Base-by-base conservation (phyloP, 2,797 vertebrate species). In the Scleropages formosus region DNA sequence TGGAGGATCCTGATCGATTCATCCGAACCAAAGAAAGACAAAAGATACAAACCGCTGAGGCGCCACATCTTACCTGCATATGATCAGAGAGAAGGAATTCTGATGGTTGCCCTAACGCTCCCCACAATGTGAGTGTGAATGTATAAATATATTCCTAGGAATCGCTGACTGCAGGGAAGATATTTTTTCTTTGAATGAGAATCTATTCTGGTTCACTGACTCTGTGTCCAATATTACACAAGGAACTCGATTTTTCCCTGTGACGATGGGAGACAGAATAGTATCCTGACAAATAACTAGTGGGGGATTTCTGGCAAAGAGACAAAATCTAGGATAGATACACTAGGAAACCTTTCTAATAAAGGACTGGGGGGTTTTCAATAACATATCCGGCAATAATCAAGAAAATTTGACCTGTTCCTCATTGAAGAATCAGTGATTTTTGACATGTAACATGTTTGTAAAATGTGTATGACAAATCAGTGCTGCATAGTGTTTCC, bases 281-380 rank as follows among this genome's bases (percentile, higher is more conserved):
- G 51, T 16, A 60, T 74, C 26, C 58, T 69, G 26, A 60, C 46
- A 69, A 69, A 63, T 51, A 78, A 44, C 47, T 69, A 49, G 8
- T 46, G 65, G 13, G 51, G 74, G 74, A 82, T 77, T 74, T 64
- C 76, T 82, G 78, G 73, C 75, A 84, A 80, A 82, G 81, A 79
- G 80, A 81, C 74, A 74, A 75, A 74, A 75, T 74, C 44, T 44
- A 56, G 31, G 26, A 75, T 58, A 78, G 73, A 62, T 74, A 65
- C 62, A 16, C 31, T 67, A 62, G 59, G 77, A 80, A 74, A 47
- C 65, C 74, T 62, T 26, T 44, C 16, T n/a, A 10, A 72, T 46
- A 44, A 59, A 27, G 70, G 56, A 59, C 31, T 24, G 3, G 26
- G 12, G 12, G 56, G 18, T n/a, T n/a, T n/a, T n/a, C n/a, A n/a